These are phyloP conservation scores for Pithecia hirsuta DNA, from an alignment of 2,797 vertebrate genomes.

Conservation along the genomic window DNA sequence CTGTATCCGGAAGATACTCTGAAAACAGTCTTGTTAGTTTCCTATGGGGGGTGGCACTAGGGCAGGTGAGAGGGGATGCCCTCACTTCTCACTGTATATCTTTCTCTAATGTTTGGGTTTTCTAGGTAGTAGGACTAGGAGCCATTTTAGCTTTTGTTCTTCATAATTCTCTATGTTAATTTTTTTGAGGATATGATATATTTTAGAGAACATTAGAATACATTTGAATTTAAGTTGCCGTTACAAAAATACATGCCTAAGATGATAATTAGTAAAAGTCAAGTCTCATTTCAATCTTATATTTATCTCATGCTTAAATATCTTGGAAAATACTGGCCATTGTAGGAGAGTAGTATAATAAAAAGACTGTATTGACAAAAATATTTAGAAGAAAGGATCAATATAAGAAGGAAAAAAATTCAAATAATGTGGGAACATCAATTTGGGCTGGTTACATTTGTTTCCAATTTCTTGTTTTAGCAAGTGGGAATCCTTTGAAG, in stretches of 20 bases:
- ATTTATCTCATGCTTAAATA: background rate
- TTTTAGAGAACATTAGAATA: background rate
- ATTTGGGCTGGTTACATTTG: background rate
- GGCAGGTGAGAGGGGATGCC: background rate
- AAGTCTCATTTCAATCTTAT: background rate
- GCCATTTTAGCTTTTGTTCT: background rate
- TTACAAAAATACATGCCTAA: background rate
- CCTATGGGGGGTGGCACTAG: background rate
- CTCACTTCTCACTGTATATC: background rate
- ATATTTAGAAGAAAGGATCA: background rate
- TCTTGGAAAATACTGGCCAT: background rate
- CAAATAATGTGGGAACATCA: background rate
- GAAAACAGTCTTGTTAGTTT: background rate
- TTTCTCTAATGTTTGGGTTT: background rate
- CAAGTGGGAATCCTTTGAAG: background rate
- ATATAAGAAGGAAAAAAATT: background rate
- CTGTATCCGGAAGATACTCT: background rate
- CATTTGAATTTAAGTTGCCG: background rate
- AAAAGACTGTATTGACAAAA: background rate
- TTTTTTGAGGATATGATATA: background rate
- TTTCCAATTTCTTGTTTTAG: background rate
- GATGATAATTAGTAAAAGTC: background rate
- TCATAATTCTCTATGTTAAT: background rate
- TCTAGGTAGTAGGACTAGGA: background rate
- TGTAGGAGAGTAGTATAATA: background rate